Percentiles rank a stretch among this genome's conserved stretches.
phyloP scores from a whole-genome alignment of 2,113 vertebrate genomes.

The Monopterus albus region DNA sequence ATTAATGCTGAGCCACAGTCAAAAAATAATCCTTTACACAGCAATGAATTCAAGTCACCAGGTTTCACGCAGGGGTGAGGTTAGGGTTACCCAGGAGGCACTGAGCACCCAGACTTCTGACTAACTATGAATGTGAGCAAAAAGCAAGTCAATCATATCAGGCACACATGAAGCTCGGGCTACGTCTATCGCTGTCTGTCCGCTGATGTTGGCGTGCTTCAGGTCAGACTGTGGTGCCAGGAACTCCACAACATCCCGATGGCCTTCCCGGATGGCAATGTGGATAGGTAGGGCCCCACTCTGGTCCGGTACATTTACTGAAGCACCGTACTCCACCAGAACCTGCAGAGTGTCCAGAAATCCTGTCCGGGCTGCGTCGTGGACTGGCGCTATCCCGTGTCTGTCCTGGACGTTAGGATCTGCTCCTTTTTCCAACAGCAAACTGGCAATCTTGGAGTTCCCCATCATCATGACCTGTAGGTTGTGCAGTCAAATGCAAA shows the following conservation, averaged over 20 bases:
- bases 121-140: conserved; percentile 70
- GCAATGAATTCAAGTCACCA: conserved; percentile 79
- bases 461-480: conserved; percentile 97
- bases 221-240: conserved; percentile 85
- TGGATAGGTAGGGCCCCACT: conserved; percentile 87
- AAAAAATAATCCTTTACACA: conserved; percentile 71
- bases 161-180: conserved; percentile 75
- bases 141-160: conserved; percentile 77
- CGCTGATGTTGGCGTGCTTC: conserved; percentile 80
- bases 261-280: conserved; percentile 85
- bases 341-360: conserved; percentile 88
- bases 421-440: conserved; percentile 89
- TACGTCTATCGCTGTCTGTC: conserved; percentile 84
- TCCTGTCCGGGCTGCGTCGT: conserved; percentile 89
- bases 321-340: conserved; percentile 86
- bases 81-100: conserved; percentile 17
- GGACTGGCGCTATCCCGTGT: conserved; percentile 84
- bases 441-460: conserved; percentile 81
- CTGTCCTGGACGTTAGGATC: conserved; percentile 88
- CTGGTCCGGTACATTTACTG: conserved; percentile 84
- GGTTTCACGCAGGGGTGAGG: conserved; percentile 54
- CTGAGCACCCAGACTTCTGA: conserved; percentile 10
- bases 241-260: conserved; percentile 84
- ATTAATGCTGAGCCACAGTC: conserved; percentile 66
- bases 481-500: too few species aligned